phyloP scores from a whole-genome alignment of 2,113 vertebrate species.

The Pongo pygmaeus region DNA sequence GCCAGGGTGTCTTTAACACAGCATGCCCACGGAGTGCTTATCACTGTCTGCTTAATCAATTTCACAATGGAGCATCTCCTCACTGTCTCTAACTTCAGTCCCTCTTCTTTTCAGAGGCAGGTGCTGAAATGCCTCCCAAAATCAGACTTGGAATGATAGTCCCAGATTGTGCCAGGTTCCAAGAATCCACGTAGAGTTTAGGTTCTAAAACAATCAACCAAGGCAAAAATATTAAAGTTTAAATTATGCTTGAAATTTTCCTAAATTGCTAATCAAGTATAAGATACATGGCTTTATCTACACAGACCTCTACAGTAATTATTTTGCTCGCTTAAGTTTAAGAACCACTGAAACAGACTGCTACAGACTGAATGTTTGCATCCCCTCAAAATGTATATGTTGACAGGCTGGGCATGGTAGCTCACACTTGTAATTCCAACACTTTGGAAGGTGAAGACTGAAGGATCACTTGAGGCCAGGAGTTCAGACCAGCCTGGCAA shows the following conservation, averaged over 20 bases:
- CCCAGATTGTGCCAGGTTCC: not conserved
- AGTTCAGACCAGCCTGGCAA: too few species aligned
- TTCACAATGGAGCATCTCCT: not conserved
- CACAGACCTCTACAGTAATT: fast-evolving
- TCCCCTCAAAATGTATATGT: not conserved
- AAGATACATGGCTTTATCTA: not conserved
- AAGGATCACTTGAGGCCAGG: too few species aligned
- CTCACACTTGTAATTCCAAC: too few species aligned
- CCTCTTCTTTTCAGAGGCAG: not conserved
- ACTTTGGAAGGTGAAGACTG: too few species aligned
- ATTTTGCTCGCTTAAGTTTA: not conserved
- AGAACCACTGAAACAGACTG: not conserved
- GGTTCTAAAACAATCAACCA: not conserved
- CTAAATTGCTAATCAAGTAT: not conserved
- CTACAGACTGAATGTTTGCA: too few species aligned
- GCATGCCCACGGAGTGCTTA: not conserved
- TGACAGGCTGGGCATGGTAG: too few species aligned
- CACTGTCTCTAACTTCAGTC: not conserved
- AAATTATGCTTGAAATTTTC: not conserved
- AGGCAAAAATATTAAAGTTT: not conserved
- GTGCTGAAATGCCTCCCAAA: not conserved
- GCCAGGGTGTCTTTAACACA: not conserved
- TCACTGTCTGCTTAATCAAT: not conserved
- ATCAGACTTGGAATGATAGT: not conserved
- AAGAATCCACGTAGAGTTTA: not conserved